phyloP scores from a whole-genome alignment of 2,888 invertebrate species.

The Sesamia inferens region DNA sequence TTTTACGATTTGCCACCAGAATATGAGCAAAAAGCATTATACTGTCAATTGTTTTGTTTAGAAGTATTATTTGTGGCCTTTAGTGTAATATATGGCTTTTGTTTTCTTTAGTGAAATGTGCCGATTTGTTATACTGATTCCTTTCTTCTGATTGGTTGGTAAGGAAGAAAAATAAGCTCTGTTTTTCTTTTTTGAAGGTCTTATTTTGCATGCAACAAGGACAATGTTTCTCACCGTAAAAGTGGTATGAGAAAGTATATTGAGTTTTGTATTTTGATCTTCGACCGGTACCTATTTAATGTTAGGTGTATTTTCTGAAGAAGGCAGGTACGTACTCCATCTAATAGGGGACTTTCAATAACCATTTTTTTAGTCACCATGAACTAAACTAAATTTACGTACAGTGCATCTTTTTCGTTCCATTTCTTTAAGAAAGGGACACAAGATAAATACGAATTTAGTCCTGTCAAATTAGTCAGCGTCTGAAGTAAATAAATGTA shows the following conservation, averaged over 20 bases:
- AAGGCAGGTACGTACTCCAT: too few relatives aligned
- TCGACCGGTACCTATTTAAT: too few relatives aligned
- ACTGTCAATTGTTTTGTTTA: conserved; percentile 62
- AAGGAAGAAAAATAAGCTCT: neutral
- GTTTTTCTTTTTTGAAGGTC: neutral
- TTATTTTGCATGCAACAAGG: neutral
- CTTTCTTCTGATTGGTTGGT: neutral
- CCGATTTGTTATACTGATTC: conserved; percentile 20
- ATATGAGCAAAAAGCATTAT: conserved; percentile 65
- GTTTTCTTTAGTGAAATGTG: conserved; percentile 15
- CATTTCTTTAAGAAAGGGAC: too few relatives aligned
- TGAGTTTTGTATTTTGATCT: neutral
- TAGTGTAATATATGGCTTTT: conserved; percentile 59
- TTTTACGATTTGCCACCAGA: conserved; percentile 84
- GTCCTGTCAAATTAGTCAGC: too few relatives aligned
- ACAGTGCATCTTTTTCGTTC: too few relatives aligned
- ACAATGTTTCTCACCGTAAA: neutral
- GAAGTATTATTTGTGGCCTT: conserved; percentile 49
- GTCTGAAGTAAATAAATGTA: too few relatives aligned
- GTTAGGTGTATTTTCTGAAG: neutral
- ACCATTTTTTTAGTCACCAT: neutral
- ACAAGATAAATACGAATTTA: too few relatives aligned
- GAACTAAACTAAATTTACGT: too few relatives aligned
- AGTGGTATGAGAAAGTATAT: neutral
- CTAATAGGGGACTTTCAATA: neutral